Evolutionary conservation across 2,888 invertebrate species (phyloP).

Genomic region (Masnerella sp.): DNA sequence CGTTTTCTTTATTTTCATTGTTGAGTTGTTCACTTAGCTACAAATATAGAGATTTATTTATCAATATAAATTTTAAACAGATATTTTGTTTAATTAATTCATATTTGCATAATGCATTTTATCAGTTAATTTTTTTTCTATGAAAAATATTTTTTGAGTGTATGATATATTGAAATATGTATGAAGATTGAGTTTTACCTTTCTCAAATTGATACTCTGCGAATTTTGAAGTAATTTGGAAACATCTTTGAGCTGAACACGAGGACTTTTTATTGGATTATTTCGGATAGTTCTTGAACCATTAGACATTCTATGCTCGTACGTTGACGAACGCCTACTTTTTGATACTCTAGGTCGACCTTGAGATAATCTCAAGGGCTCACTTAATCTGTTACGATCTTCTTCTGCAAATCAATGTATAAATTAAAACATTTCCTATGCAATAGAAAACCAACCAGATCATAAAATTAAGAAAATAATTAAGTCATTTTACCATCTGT

Average conservation of each 20-base stretch:
- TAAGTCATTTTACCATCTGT: constrained; percentile 69
- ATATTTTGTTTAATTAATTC: too few species aligned
- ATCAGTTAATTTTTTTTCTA: too few species aligned
- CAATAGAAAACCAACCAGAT: too few species aligned
- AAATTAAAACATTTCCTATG: too few species aligned
- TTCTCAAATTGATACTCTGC: constrained; percentile 69
- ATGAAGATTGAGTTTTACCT: too few species aligned
- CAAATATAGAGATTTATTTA: too few species aligned
- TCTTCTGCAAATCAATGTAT: too few species aligned
- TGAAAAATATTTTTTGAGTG: too few species aligned
- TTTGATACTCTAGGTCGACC: constrained; percentile 29
- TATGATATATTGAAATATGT: too few species aligned
- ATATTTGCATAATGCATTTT: too few species aligned
- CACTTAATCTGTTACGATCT: constrained; percentile 25
- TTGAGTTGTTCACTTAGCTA: constrained; percentile 25
- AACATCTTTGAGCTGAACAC: constrained; percentile 72
- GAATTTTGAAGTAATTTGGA: constrained; percentile 71
- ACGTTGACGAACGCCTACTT: constrained; percentile 24
- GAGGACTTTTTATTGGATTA: constrained; percentile 67
- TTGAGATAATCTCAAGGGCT: constrained; percentile 62
- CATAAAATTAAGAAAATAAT: too few species aligned
- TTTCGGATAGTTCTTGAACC: constrained; percentile 13
- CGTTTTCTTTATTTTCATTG: constrained; percentile 30
- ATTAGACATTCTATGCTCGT: constrained; percentile 31
- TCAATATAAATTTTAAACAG: too few species aligned